phyloP scores from a whole-genome alignment of 2,888 invertebrate genomes.

The Ctenicera cuprea region DNA sequence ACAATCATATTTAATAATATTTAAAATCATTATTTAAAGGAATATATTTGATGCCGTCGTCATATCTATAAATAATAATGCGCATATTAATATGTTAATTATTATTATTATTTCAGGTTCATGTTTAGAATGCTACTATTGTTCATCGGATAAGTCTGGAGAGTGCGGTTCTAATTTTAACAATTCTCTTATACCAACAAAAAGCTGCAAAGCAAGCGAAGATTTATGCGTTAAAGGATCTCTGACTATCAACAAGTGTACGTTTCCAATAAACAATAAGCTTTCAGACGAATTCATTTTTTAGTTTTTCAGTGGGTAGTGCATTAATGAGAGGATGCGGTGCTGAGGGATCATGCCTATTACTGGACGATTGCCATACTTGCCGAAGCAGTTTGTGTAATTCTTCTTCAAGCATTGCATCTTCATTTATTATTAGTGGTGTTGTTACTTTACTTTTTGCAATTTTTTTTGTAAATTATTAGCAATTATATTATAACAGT shows the following conservation, averaged over 20 bases:
- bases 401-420: neutral
- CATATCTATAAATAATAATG: no score
- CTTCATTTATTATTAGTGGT: neutral
- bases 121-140: slow-evolving; percentile 17
- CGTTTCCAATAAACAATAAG: neutral
- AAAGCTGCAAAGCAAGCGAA: neutral
- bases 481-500: no score
- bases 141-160: neutral
- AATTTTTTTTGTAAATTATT: no score
- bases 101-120: slow-evolving; percentile 17
- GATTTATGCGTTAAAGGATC: slow-evolving; percentile 21
- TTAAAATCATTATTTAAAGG: no score
- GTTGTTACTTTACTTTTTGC: neutral
- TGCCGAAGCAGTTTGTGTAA: slow-evolving; percentile 5
- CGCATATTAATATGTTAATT: no score
- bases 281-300: no score
- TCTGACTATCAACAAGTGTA: neutral
- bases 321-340: slow-evolving; percentile 15
- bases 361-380: slow-evolving; percentile 6
- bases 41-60: no score
- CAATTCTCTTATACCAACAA: neutral
- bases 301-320: slow-evolving; percentile 14
- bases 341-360: neutral
- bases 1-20: no score
- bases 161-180: slow-evolving; percentile 7